phyloP scores from a whole-genome alignment of 2,797 vertebrate genomes.

The Sebastes goodei region DNA sequence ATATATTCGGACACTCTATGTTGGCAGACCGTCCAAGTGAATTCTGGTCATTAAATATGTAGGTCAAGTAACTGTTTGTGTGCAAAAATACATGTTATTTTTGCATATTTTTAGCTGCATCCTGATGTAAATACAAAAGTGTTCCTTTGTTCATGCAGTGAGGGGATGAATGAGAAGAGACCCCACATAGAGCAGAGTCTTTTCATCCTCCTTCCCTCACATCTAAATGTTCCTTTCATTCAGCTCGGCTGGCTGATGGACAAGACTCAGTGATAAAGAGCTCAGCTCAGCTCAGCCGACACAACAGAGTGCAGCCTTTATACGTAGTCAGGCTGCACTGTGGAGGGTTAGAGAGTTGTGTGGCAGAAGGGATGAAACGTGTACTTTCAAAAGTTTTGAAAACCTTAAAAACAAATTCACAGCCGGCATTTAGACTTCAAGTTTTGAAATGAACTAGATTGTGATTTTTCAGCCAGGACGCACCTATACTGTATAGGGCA shows the following conservation, averaged over 20 bases:
- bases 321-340: not conserved
- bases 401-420: not conserved
- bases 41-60: not conserved
- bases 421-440: not conserved
- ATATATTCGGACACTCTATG: not conserved
- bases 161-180: constrained; percentile 31
- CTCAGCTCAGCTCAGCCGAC: constrained; percentile 30
- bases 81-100: not conserved
- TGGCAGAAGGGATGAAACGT: not conserved
- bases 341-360: not conserved
- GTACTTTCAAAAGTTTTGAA: not conserved
- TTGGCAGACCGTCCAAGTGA: not conserved
- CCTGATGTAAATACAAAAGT: not conserved
- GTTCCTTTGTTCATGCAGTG: constrained; percentile 22
- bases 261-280: constrained; percentile 30
- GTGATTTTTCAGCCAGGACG: not conserved
- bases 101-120: not conserved
- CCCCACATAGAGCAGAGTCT: constrained; percentile 44
- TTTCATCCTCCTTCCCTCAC: constrained; percentile 51
- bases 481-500: not conserved
- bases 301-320: constrained; percentile 11
- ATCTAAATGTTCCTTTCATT: constrained; percentile 50
- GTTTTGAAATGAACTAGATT: not conserved
- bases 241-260: constrained; percentile 40
- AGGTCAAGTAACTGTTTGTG: not conserved